Percentiles rank a stretch among this genome's conserved stretches.
Evolutionary conservation across 2,113 vertebrate genomes (phyloP).

Genomic region (Brachypteracias leptosomus): DNA sequence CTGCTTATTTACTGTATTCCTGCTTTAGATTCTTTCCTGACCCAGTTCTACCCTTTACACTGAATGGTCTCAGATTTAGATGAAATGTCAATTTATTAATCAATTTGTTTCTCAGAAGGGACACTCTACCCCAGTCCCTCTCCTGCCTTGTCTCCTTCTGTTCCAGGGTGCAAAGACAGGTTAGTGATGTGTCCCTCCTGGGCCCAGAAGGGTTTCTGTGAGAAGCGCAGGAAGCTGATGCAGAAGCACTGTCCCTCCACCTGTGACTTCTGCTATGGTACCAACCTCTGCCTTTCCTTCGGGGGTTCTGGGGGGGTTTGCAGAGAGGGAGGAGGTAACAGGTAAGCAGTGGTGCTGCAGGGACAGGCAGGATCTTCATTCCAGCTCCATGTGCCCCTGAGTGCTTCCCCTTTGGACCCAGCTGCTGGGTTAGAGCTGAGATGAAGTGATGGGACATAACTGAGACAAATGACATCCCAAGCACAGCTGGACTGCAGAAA

Average conservation of each 20-base stretch:
- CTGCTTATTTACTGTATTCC: too few species aligned
- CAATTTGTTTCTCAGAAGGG: neutral
- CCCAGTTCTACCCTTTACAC: neutral
- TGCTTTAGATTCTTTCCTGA: accelerated
- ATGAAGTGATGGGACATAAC: neutral
- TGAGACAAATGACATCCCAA: neutral
- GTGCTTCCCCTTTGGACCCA: neutral
- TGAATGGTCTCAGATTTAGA: too few species aligned
- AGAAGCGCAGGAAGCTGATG: constrained; percentile 85
- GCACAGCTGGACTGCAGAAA: neutral
- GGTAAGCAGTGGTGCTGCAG: neutral
- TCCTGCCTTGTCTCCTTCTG: neutral
- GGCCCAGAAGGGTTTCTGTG: constrained; percentile 88
- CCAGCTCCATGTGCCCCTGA: too few species aligned
- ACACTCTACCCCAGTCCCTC: neutral
- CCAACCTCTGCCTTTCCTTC: accelerated
- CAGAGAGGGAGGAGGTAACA: neutral
- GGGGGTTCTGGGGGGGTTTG: neutral
- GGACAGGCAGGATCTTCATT: neutral
- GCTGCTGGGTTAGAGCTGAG: neutral
- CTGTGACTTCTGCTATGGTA: constrained; percentile 98
- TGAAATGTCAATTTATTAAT: neutral
- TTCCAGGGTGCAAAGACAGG: constrained; percentile 89
- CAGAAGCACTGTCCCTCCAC: constrained; percentile 92
- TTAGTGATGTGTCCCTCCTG: constrained; percentile 86